Conservation (phyloP, 2,113 vertebrate genomes). For the Microtus richardsoni region DNA sequence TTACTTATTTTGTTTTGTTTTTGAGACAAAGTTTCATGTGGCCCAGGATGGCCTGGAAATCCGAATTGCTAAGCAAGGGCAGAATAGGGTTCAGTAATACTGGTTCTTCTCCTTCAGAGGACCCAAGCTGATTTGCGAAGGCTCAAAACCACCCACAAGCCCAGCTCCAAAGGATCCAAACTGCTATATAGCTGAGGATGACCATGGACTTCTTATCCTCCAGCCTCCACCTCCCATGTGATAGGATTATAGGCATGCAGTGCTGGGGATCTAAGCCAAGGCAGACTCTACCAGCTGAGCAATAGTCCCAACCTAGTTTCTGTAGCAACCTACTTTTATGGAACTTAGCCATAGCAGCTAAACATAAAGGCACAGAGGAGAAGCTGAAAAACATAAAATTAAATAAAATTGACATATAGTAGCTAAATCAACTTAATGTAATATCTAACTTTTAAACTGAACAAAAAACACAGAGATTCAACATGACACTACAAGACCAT, state of each 20-base stretch:
- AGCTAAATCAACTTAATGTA: constrained; percentile 54
- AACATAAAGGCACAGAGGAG: neutral
- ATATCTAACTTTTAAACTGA: constrained; percentile 57
- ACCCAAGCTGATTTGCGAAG: neutral
- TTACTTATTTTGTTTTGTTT: neutral
- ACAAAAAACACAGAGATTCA: neutral
- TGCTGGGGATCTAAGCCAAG: too few species aligned
- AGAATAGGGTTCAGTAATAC: neutral
- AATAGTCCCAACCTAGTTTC: neutral
- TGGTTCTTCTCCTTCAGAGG: neutral
- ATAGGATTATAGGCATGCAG: too few species aligned
- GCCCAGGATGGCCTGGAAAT: neutral
- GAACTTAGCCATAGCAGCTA: neutral
- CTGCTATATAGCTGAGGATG: neutral
- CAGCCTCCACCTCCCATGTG: neutral
- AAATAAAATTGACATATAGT: neutral
- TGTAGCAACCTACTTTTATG: neutral
- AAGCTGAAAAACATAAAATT: neutral
- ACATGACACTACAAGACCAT: neutral
- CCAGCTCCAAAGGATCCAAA: neutral
- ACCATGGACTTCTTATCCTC: neutral
- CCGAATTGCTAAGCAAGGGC: neutral
- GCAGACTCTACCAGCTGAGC: neutral
- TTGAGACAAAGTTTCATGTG: neutral
- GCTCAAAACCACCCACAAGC: neutral